Percentiles rank a stretch among this genome's conserved stretches.
Conservation (phyloP, 2,888 invertebrate genomes). For the Sphaerophoria rueppellii region DNA sequence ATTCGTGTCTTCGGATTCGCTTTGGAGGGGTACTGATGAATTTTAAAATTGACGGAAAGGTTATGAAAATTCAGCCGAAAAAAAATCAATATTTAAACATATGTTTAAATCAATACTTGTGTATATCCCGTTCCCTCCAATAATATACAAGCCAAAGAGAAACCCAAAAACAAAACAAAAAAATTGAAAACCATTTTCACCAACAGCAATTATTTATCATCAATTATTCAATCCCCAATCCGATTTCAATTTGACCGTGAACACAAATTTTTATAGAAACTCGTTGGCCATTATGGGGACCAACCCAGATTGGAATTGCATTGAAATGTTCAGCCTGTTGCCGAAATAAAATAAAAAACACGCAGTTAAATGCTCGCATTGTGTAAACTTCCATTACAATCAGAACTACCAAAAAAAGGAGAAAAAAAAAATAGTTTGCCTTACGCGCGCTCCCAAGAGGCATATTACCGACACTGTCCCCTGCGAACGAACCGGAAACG, state of each 20-base stretch:
- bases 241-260: conserved; percentile 12
- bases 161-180: background rate
- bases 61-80: no score
- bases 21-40: no score
- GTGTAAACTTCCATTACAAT: background rate
- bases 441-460: conserved; percentile 9
- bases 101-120: no score
- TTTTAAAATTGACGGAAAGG: no score
- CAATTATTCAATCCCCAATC: conserved; percentile 31
- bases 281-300: no score
- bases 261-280: background rate
- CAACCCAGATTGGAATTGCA: background rate
- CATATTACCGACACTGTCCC: conserved; percentile 33
- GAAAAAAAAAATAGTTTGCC: background rate
- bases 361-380: conserved; percentile 10
- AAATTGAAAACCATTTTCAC: conserved; percentile 1
- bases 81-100: no score
- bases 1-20: no score
- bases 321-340: conserved; percentile 19
- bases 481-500: conserved; percentile 32
- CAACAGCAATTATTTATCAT: conserved; percentile 37
- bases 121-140: no score
- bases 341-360: conserved; percentile 12
- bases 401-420: background rate
- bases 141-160: background rate